Conservation (phyloP, 2,888 invertebrate species). For the Polymixis lichenea region DNA sequence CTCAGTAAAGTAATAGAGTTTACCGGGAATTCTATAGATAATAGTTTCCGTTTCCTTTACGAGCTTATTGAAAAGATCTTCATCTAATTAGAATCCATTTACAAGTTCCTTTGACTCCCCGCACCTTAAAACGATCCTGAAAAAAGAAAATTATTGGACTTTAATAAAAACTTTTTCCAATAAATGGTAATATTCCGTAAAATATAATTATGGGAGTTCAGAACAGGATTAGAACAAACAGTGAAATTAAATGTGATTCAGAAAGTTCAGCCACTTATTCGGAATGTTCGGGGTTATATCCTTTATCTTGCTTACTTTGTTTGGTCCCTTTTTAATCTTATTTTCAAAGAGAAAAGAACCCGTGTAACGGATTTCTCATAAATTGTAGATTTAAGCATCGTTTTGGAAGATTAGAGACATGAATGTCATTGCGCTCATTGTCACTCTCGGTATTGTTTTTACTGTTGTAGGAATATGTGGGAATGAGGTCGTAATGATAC, state of each 20-base stretch:
- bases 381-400: conserved; percentile 30
- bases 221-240: conserved; percentile 68
- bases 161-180: conserved; percentile 29
- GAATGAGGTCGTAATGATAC: conserved; percentile 45
- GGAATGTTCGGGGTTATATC: conserved; percentile 66
- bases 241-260: conserved; percentile 75
- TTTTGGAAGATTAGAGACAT: conserved; percentile 34
- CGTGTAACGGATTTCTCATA: conserved; percentile 19
- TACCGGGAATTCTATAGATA: neutral
- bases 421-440: conserved; percentile 11
- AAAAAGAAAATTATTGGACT: conserved; percentile 10
- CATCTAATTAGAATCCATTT: conserved; percentile 32
- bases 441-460: conserved; percentile 27
- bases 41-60: conserved; percentile 7
- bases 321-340: conserved; percentile 70
- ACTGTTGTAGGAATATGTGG: conserved; percentile 21
- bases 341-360: conserved; percentile 60
- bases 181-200: conserved; percentile 44
- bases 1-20: neutral
- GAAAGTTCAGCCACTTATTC: conserved; percentile 73
- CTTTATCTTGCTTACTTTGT: conserved; percentile 72
- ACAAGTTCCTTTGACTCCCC: conserved; percentile 31
- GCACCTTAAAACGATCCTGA: conserved; percentile 3
- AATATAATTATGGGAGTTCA: conserved; percentile 54
- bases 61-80: conserved; percentile 24